phyloP scores from a whole-genome alignment of 2,113 vertebrate genomes.

The Tapirus terrestris region DNA sequence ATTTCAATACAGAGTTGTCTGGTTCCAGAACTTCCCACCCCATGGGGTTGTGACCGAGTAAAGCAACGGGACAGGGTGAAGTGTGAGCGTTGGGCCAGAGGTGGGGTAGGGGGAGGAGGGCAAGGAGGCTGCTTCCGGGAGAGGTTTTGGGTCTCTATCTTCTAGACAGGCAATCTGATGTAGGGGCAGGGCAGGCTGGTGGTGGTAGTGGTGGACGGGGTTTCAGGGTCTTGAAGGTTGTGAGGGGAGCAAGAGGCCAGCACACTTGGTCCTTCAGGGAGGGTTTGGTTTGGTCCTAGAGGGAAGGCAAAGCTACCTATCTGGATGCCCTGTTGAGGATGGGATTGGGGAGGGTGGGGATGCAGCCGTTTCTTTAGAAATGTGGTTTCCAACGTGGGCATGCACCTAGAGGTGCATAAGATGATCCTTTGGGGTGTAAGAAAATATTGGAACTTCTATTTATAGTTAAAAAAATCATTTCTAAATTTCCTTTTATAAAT shows the following conservation, averaged over 20 bases:
- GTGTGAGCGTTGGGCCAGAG: not conserved
- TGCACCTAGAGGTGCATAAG: not conserved
- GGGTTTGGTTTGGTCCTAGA: not conserved
- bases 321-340: not conserved
- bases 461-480: constrained; percentile 26
- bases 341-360: not conserved
- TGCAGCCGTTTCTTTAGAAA: not conserved
- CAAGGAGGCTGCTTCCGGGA: not conserved
- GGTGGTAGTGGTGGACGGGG: not conserved
- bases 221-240: not conserved
- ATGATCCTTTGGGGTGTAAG: not conserved
- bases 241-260: not conserved
- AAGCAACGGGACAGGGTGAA: not conserved
- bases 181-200: not conserved
- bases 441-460: not conserved
- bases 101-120: not conserved
- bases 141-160: not conserved
- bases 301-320: not conserved
- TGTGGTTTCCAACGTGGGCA: not conserved
- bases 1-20: not conserved
- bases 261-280: not conserved
- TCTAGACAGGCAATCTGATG: not conserved
- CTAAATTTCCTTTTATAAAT: not conserved
- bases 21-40: not conserved
- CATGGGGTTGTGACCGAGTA: not conserved